These are phyloP conservation scores for Paramisgurnus dabryanus DNA, from an alignment of 2,113 vertebrate species.

Conservation along the genomic window DNA sequence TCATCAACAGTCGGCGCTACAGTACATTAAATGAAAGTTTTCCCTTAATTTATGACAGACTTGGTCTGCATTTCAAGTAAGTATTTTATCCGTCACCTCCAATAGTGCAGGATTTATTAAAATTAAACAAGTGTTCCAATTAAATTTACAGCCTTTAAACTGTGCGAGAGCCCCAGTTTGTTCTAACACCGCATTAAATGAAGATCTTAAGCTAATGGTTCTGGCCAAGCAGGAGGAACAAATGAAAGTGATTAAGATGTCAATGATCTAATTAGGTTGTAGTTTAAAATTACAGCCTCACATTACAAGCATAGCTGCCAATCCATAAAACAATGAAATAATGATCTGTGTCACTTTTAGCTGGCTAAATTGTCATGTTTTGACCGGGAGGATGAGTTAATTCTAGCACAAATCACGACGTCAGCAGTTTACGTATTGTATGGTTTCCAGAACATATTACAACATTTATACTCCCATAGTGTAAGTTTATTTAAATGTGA, in stretches of 20 bases:
- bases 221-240: conserved; percentile 38
- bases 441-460: too few species aligned
- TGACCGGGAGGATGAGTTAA: neutral
- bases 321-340: conserved; percentile 27
- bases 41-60: neutral
- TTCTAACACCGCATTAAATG: conserved; percentile 15
- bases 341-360: conserved; percentile 27
- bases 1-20: neutral
- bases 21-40: neutral
- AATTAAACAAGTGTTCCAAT: conserved; percentile 12
- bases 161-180: neutral
- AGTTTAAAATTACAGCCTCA: conserved; percentile 33
- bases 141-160: conserved; percentile 10
- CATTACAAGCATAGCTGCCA: conserved; percentile 31
- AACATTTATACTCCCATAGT: too few species aligned
- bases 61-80: neutral
- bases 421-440: neutral
- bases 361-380: conserved; percentile 5
- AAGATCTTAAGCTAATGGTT: conserved; percentile 40
- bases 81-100: neutral
- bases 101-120: conserved; percentile 1
- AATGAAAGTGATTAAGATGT: conserved; percentile 48
- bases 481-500: too few species aligned
- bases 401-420: neutral
- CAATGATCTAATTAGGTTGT: conserved; percentile 42